These are phyloP conservation scores for Silurus asotus DNA, from an alignment of 2,113 vertebrate genomes.

Conservation along the genomic window DNA sequence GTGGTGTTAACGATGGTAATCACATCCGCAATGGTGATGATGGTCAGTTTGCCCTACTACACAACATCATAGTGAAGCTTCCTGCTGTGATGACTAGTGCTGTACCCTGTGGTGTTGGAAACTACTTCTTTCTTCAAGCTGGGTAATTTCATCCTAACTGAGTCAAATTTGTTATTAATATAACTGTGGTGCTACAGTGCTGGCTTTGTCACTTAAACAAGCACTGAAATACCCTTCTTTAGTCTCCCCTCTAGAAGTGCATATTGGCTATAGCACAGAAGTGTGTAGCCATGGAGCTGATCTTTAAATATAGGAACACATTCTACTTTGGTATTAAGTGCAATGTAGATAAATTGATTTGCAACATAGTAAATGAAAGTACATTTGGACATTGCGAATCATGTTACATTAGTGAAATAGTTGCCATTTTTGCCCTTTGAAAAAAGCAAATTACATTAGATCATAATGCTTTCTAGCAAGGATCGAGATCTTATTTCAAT, in stretches of 20 bases:
- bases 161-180: slow-evolving; percentile 22
- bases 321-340: background rate
- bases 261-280: background rate
- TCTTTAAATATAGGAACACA: background rate
- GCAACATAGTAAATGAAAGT: background rate
- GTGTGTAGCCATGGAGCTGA: background rate
- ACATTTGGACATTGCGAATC: background rate
- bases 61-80: slow-evolving; percentile 1
- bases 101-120: slow-evolving; percentile 1
- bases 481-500: slow-evolving; percentile 1
- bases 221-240: background rate
- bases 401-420: background rate
- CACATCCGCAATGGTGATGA: slow-evolving; percentile 22
- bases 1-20: slow-evolving; percentile 46
- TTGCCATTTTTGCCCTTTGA: background rate
- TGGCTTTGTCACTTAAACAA: background rate
- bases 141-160: slow-evolving; percentile 16
- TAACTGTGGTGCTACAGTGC: background rate
- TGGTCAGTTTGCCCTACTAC: slow-evolving; percentile 31
- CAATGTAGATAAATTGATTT: background rate
- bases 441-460: slow-evolving; percentile 6
- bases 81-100: slow-evolving; percentile 24
- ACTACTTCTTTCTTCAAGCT: slow-evolving; percentile 2
- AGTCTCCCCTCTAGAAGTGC: background rate
- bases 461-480: background rate